Base-by-base conservation (phyloP, 92 coral and sea anemone genomes). In the Metridium senile region DNA sequence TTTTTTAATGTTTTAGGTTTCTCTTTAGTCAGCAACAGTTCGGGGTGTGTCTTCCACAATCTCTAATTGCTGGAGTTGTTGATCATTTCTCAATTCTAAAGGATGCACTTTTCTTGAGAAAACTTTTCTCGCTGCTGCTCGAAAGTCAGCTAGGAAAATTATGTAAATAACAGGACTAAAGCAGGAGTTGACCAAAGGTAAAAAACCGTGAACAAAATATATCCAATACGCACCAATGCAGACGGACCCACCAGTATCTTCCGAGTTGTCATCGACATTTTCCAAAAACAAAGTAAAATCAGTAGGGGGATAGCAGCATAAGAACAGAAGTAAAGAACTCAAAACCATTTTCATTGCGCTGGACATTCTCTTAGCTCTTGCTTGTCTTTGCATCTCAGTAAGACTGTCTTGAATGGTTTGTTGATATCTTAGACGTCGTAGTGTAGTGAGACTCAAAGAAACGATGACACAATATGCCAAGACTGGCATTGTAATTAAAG, bases 121-220 rank as follows among this genome's bases (percentile, higher is more conserved):
- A 27, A 63, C 0, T 28, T 30, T 31, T 39, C 28, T 63, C 13
- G 69, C 45, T 2, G 69, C 69, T 28, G 26, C 21, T 28, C 69
- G 69, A 63, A 63, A 63, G 45, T 63, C 69, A 1, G 39, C 11
- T 7, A 63, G 23, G 23, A 63, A 63, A 63, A 16, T 11, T 11
- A 63, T 7, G 69, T 63, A 63, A 16, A 63, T 63, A 11, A 6
- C 9, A 11, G 69, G 69, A 28, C 69, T 63, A 28, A 8, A 63
- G 69, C 69, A 63, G 39, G 69, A 63, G 45, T 63, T 63, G 39
- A 63, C 22, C 20, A 31, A 1, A 21, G 66, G 69, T n/a, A 63
- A 22, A 3, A 63, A 29, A 13, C 13, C 3, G 4, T 2, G 16
- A 4, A 54, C 16, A 13, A 2, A 16, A 10, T 54, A 19, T 2